phyloP scores from a whole-genome alignment of 2,797 vertebrate species.

The Pseudochirops cupreus region DNA sequence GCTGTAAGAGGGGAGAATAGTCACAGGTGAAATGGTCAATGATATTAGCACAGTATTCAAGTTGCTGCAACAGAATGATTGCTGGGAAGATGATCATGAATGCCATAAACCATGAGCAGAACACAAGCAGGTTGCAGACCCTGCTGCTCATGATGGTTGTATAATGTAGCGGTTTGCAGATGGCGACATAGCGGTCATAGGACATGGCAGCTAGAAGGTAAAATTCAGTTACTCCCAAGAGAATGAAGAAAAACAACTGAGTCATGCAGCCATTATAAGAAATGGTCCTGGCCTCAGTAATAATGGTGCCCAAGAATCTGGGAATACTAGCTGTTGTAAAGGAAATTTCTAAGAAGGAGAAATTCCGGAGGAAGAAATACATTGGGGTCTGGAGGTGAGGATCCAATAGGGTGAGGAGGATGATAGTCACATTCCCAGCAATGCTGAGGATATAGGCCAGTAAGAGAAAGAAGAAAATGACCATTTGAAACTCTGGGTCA shows the following conservation, averaged over 20 bases:
- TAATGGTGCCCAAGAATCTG: background rate
- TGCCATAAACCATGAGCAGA: background rate
- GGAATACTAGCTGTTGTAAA: background rate
- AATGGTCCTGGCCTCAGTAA: background rate
- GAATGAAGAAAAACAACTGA: background rate
- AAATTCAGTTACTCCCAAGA: background rate
- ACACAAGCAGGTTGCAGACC: background rate
- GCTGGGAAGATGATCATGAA: slow-evolving; percentile 58
- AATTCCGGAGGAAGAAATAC: background rate
- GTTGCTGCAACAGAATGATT: slow-evolving; percentile 19
- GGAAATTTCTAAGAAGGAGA: background rate
- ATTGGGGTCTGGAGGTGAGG: background rate
- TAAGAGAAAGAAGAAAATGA: background rate
- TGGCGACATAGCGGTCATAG: background rate
- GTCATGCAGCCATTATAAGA: background rate
- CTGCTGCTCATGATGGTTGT: background rate
- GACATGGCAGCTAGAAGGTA: background rate
- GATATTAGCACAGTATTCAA: slow-evolving; percentile 60
- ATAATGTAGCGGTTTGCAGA: background rate
- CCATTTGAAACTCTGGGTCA: background rate
- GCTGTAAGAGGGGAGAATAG: slow-evolving; percentile 60
- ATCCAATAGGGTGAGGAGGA: background rate
- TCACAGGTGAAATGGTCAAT: slow-evolving; percentile 71
- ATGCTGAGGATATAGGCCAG: background rate
- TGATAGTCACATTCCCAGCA: background rate